Conservation (phyloP, 2,888 invertebrate species). For the Dascillus cervinus region DNA sequence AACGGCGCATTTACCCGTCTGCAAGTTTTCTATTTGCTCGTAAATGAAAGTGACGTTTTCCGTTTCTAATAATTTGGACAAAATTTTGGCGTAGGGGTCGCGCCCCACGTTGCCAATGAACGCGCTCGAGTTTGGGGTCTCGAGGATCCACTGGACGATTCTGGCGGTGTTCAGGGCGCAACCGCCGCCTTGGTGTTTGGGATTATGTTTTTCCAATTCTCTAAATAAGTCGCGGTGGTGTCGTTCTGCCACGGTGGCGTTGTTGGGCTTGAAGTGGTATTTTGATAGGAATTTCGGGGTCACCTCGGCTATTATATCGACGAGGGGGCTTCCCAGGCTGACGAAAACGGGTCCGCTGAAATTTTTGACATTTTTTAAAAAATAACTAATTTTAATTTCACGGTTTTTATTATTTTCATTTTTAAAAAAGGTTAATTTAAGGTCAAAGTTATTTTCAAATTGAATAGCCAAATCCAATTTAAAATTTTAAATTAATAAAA, state of each 20-base stretch:
- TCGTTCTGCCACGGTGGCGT: constrained; percentile 12
- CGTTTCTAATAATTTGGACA: constrained; percentile 13
- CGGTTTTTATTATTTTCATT: too few species aligned
- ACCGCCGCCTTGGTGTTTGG: constrained; percentile 20
- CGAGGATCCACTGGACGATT: constrained; percentile 16
- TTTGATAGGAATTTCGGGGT: constrained; percentile 19
- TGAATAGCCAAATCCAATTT: too few species aligned
- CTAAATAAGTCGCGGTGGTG: constrained; percentile 14
- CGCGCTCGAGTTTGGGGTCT: constrained; percentile 6
- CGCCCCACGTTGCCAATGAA: constrained; percentile 23
- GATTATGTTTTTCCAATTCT: constrained; percentile 10
- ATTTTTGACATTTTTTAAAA: too few species aligned
- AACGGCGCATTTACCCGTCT: constrained; percentile 24
- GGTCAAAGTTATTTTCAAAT: too few species aligned
- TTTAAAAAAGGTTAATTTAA: too few species aligned
- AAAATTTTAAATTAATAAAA: too few species aligned
- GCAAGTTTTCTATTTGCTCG: constrained; percentile 8
- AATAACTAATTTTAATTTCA: too few species aligned
- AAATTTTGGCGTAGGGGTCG: constrained; percentile 18
- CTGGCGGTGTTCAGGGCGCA: constrained; percentile 23
- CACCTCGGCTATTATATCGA: constrained; percentile 22
- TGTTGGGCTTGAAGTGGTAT: constrained; percentile 19
- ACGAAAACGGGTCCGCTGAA: constrained; percentile 7
- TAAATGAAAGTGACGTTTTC: constrained; percentile 18
- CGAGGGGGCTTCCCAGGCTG: constrained; percentile 22